These are phyloP conservation scores for Cabera pusaria DNA, from an alignment of 2,888 invertebrate species.

Conservation along the genomic window DNA sequence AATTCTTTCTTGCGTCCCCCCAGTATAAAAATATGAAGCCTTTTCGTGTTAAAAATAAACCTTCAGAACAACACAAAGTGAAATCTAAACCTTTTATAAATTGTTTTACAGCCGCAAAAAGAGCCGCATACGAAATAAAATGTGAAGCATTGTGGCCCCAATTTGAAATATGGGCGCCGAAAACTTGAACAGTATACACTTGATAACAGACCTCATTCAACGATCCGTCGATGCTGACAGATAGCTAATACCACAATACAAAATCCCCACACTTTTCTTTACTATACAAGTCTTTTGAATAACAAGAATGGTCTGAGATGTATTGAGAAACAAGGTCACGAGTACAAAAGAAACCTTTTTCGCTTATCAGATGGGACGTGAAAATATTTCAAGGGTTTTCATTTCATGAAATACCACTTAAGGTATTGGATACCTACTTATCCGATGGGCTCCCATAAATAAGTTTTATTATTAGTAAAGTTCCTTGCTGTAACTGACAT, in stretches of 20 bases:
- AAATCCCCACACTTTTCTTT: constrained; percentile 23
- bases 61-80: constrained; percentile 16
- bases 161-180: constrained; percentile 47
- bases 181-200: constrained; percentile 46
- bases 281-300: constrained; percentile 32
- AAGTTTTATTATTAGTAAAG: constrained; percentile 10
- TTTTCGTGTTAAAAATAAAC: constrained; percentile 8
- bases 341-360: constrained; percentile 33
- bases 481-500: too few relatives aligned
- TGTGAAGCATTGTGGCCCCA: constrained; percentile 40
- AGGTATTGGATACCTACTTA: constrained; percentile 22
- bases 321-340: constrained; percentile 36
- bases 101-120: constrained; percentile 29
- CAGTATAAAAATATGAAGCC: constrained; percentile 8
- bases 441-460: constrained; percentile 13
- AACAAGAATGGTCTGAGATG: constrained; percentile 34
- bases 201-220: constrained; percentile 36
- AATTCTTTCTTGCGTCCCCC: background rate
- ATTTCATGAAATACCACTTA: constrained; percentile 28
- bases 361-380: constrained; percentile 32
- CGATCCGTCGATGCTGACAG: constrained; percentile 37
- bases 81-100: constrained; percentile 15
- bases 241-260: constrained; percentile 28
- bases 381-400: constrained; percentile 30
- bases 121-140: constrained; percentile 40